Evolutionary conservation across 2,113 vertebrate genomes (phyloP), one percentile per base, ranked within the genome.

Genomic region (Gallinago media): DNA sequence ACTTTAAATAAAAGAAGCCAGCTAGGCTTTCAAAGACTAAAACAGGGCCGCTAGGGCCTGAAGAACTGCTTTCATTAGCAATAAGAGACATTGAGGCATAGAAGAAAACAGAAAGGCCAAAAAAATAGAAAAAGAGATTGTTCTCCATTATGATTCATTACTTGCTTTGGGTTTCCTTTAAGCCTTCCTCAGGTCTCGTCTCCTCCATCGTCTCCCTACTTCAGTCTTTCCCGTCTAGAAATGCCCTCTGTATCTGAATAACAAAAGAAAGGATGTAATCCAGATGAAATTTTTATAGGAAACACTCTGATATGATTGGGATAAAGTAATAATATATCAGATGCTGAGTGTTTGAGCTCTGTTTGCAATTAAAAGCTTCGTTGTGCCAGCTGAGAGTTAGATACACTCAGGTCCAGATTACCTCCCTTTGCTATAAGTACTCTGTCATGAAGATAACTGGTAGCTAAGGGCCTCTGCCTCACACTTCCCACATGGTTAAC

Each of bases 1-100:
- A 11, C n/a, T 83, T 88, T 87, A 88, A 81, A 61, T 85, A 72
- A 61, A 92, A 66, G n/a, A 58, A 44, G 58, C 40, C 27, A 88
- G 26, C 7, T 59, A 21, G 6, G 8, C 17, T 85, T 93, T 76
- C 38, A 54, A 65, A 90, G 21, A 46, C 40, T 68, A 85, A 81
- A n/a, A 32, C 19, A 67, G 58, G 26, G 73, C 40, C 1, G 1
- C 7, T 31, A 29, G 42, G 12, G 12, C 15, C 21, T 40, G 27
- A 74, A 71, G 71, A 90, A 38, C 1, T 32, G 5, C 9, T 54
- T 85, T 93, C 20, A n/a, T 63, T 50, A 70, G 21, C 72, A 66
- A 10, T 13, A 62, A 61, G n/a, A 21, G 9, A 49, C 20, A 68
- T 6, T 29, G n/a, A 88, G 16, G 15, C n/a, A 76, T 20, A 70